phyloP scores from a whole-genome alignment of 2,113 vertebrate genomes.

The Riparia riparia region DNA sequence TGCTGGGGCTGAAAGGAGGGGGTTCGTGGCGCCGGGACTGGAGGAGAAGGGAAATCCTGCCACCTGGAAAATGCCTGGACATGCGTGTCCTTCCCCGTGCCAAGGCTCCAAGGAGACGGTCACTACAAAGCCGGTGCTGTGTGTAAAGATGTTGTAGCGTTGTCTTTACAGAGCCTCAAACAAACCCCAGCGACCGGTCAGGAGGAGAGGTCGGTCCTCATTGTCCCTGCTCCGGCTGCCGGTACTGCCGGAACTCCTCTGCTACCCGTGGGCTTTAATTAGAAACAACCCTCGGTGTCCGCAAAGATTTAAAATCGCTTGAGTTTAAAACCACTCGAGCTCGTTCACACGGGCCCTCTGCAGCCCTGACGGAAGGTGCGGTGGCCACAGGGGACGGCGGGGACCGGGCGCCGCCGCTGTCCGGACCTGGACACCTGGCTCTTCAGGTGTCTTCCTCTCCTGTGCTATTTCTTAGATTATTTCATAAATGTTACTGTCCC shows the following conservation, averaged over 20 bases:
- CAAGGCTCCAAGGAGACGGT: conserved; percentile 30
- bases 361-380: not conserved
- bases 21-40: conserved; percentile 16
- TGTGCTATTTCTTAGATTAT: not conserved
- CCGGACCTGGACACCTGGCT: not conserved
- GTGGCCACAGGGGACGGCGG: not conserved
- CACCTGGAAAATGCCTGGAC: conserved; percentile 66
- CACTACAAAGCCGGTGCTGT: not conserved
- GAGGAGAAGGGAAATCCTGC: conserved; percentile 69
- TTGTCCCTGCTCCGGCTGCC: conserved; percentile 23
- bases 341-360: not conserved
- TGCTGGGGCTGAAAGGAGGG: conserved; percentile 49
- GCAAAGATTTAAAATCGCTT: not conserved
- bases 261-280: not conserved
- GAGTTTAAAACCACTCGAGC: not conserved
- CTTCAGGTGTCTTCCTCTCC: not conserved
- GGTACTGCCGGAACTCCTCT: not conserved
- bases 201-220: conserved; percentile 8
- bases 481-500: not conserved
- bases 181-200: not conserved
- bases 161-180: conserved; percentile 18
- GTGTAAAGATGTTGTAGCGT: not conserved
- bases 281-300: not conserved
- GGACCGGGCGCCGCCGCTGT: accelerated
- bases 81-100: not conserved